Conservation (phyloP, 2,113 vertebrate genomes). For the Egretta garzetta region DNA sequence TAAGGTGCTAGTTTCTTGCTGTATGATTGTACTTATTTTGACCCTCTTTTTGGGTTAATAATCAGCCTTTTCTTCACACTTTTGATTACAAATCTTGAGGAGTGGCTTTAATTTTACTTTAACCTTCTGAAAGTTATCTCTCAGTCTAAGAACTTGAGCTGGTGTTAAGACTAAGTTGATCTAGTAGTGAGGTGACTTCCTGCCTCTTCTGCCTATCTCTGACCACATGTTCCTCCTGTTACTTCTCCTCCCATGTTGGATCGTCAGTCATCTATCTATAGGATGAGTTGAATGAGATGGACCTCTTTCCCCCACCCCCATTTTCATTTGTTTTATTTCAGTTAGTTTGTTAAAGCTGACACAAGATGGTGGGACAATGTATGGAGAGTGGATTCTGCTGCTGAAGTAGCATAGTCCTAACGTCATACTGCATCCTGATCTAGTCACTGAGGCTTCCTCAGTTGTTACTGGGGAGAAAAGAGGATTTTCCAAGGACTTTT, state of each 20-base stretch:
- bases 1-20: not conserved
- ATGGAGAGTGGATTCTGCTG: not conserved
- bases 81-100: not conserved
- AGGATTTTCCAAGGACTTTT: not conserved
- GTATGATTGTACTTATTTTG: not conserved
- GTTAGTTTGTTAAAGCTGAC: not conserved
- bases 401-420: not conserved
- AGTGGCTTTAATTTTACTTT: not conserved
- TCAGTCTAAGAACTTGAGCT: not conserved
- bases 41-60: not conserved
- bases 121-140: not conserved
- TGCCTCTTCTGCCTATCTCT: not conserved
- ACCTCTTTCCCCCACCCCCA: accelerated
- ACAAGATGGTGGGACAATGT: not conserved
- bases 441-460: not conserved
- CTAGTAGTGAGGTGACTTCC: not conserved
- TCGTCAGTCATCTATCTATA: not conserved
- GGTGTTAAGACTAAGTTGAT: not conserved
- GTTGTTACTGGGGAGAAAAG: not conserved
- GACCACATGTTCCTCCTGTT: not conserved
- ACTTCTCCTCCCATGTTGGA: not conserved
- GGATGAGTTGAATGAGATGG: not conserved
- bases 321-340: not conserved
- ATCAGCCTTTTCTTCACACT: not conserved
- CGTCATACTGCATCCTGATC: not conserved